A percentile compares a stretch with the other conserved stretches of the same genome.
Conservation (phyloP, 2,797 vertebrate species). For the Sebastes melanostomus region DNA sequence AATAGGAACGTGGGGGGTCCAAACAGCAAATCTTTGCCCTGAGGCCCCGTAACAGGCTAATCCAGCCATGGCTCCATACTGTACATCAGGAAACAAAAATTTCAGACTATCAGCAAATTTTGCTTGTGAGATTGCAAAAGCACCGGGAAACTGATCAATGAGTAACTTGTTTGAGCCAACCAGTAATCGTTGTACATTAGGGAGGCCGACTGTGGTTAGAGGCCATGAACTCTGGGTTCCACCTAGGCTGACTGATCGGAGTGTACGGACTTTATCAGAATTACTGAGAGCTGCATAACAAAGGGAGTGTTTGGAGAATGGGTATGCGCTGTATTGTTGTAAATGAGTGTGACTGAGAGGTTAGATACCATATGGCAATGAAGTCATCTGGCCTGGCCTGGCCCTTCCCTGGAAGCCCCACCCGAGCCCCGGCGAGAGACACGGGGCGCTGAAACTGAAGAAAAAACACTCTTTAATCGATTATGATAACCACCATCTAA, state of each 20-base stretch:
- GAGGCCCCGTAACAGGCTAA: not conserved
- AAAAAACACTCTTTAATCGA: conserved; percentile 78
- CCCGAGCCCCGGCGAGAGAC: conserved; percentile 69
- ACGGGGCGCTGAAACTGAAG: conserved; percentile 61
- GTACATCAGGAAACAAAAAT: conserved; percentile 16
- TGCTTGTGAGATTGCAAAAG: conserved; percentile 20
- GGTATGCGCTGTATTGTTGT: conserved; percentile 74
- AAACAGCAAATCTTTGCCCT: not conserved
- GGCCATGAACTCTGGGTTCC: conserved; percentile 25
- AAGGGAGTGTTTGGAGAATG: conserved; percentile 77
- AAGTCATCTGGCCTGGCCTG: conserved; percentile 82
- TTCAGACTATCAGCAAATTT: conserved; percentile 12
- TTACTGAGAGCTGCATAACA: conserved; percentile 60
- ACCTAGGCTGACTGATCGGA: conserved; percentile 32
- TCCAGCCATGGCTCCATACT: not conserved
- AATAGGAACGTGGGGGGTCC: not conserved
- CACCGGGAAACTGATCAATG: not conserved
- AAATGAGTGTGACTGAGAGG: conserved; percentile 81
- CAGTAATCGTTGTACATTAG: conserved; percentile 9
- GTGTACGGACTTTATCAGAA: conserved; percentile 71
- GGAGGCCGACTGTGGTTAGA: conserved; percentile 64
- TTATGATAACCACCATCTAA: conserved; percentile 79
- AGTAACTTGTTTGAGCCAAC: conserved; percentile 21
- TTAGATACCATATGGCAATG: conserved; percentile 83
- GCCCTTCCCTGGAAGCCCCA: conserved; percentile 76